phyloP scores from a whole-genome alignment of 2,888 invertebrate genomes.

The Cyclophora albipunctata region DNA sequence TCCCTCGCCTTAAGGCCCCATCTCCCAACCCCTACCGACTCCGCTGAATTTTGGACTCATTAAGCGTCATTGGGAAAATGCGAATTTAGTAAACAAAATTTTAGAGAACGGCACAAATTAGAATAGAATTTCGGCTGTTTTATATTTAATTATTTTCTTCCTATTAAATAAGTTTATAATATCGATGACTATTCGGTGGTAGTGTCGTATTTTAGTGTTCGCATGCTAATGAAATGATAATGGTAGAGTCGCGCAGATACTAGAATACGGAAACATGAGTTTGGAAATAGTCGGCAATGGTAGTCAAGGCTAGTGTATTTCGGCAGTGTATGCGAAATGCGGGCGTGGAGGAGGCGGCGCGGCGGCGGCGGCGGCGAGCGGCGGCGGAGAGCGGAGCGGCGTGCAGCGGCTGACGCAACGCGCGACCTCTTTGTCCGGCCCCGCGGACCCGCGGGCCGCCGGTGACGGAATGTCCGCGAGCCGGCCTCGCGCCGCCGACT shows the following conservation, averaged over 20 bases:
- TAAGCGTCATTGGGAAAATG: conserved; percentile 61
- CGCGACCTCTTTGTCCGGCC: conserved; percentile 72
- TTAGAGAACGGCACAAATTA: conserved; percentile 41
- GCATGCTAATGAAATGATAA: conserved; percentile 4
- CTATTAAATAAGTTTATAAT: conserved; percentile 4
- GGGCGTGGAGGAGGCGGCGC: conserved; percentile 16
- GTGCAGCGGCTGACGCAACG: conserved; percentile 57
- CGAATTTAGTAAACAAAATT: conserved; percentile 57
- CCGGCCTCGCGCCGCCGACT: conserved; percentile 46
- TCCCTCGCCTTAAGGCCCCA: conserved; percentile 27
- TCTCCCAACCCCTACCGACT: conserved; percentile 30
- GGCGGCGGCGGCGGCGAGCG: conserved; percentile 16
- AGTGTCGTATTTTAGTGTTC: too few species aligned
- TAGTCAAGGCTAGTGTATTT: conserved; percentile 58
- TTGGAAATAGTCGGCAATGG: conserved; percentile 50
- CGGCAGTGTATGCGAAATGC: conserved; percentile 45
- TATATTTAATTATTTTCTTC: conserved; percentile 3
- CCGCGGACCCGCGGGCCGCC: conserved; percentile 45
- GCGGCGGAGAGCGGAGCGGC: conserved; percentile 27
- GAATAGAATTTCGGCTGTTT: conserved; percentile 29
- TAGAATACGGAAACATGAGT: conserved; percentile 41
- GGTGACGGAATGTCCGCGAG: conserved; percentile 53
- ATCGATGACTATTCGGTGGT: not conserved
- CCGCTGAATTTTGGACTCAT: conserved; percentile 55
- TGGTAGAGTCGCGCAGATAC: conserved; percentile 16